These are phyloP conservation scores for Dascyllus trimaculatus DNA, from an alignment of 2,113 vertebrate species.

Conservation along the genomic window DNA sequence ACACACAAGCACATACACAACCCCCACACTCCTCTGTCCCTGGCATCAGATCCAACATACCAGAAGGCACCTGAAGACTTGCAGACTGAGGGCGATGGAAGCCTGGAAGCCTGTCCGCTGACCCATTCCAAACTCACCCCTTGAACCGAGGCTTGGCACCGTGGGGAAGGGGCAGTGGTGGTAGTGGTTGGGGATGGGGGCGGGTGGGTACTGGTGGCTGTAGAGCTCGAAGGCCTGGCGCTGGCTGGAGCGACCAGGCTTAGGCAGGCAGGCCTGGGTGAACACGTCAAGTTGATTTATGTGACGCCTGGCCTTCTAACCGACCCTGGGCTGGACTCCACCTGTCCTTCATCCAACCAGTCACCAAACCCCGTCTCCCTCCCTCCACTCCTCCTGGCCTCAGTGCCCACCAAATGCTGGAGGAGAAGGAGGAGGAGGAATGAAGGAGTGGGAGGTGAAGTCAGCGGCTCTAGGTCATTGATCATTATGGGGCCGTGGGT, in stretches of 20 bases:
- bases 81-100: conserved; percentile 61
- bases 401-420: conserved; percentile 26
- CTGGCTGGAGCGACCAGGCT: conserved; percentile 54
- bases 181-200: not conserved
- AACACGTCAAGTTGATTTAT: conserved; percentile 83
- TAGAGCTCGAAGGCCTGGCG: conserved; percentile 53
- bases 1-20: not conserved
- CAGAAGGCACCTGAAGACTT: conserved; percentile 82
- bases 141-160: conserved; percentile 68
- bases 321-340: conserved; percentile 76
- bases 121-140: conserved; percentile 77
- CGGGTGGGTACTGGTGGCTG: conserved; percentile 9
- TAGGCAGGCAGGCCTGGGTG: conserved; percentile 79
- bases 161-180: not conserved
- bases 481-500: conserved; percentile 57
- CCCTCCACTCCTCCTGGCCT: conserved; percentile 11
- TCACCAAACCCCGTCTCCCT: not conserved
- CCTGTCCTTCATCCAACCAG: conserved; percentile 73
- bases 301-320: conserved; percentile 73
- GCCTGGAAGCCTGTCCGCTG: conserved; percentile 69
- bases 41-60: conserved; percentile 69
- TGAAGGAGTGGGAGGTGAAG: conserved; percentile 42
- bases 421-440: conserved; percentile 6
- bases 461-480: conserved; percentile 68
- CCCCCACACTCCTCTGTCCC: conserved; percentile 11